These are phyloP conservation scores for Chromobotia macracanthus DNA, from an alignment of 2,797 vertebrate species.

Conservation along the genomic window DNA sequence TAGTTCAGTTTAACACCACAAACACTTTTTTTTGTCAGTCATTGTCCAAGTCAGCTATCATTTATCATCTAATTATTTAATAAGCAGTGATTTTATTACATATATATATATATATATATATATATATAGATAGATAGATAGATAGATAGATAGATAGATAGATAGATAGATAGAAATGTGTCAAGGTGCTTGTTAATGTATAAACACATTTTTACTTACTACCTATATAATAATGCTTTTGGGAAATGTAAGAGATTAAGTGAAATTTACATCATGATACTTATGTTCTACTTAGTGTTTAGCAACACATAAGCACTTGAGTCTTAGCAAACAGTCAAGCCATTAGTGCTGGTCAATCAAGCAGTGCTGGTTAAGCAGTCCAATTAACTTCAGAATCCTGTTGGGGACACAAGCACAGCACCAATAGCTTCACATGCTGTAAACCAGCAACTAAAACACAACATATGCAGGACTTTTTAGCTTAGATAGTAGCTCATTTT, in stretches of 20 bases:
- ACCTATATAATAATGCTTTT: not conserved
- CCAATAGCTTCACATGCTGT: not conserved
- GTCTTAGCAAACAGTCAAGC: no score
- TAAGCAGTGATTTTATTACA: no score
- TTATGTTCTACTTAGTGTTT: no score
- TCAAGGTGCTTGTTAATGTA: not conserved
- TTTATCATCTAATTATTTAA: no score
- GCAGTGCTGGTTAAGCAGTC: not conserved
- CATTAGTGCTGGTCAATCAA: no score
- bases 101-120: no score
- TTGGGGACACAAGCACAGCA: not conserved
- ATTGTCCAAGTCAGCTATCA: not conserved
- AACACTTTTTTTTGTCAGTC: not conserved
- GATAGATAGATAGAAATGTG: no score
- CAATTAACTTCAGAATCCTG: not conserved
- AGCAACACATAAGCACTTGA: no score
- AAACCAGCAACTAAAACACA: not conserved
- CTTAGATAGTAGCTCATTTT: not conserved
- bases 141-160: no score
- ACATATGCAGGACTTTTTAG: not conserved
- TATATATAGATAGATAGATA: no score
- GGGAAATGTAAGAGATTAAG: not conserved
- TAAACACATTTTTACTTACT: not conserved
- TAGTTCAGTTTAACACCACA: not conserved
- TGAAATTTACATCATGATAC: not conserved